These are phyloP conservation scores for Metellina segmentata DNA, from an alignment of 2,888 invertebrate species.

Conservation along the genomic window DNA sequence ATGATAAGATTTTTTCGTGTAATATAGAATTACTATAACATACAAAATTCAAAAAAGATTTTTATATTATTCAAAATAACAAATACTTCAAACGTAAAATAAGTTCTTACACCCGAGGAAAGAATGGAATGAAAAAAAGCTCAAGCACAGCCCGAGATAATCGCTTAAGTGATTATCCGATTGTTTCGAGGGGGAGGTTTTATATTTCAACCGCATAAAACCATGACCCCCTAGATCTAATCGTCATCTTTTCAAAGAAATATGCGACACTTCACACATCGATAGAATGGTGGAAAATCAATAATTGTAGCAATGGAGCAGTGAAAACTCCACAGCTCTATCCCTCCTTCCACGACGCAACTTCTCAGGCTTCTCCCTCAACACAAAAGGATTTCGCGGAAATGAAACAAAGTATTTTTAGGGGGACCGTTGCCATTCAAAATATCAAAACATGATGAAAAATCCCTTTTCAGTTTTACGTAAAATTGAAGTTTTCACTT, in stretches of 20 bases:
- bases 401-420: not conserved
- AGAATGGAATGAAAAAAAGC: not conserved
- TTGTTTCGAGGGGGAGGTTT: not conserved
- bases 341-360: not conserved
- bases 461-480: too few relatives aligned
- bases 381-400: not conserved
- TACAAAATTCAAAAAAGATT: too few relatives aligned
- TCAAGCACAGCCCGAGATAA: not conserved
- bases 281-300: constrained; percentile 14
- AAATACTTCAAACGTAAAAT: too few relatives aligned
- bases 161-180: not conserved
- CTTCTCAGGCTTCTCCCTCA: not conserved
- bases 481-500: too few relatives aligned
- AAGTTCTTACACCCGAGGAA: too few relatives aligned
- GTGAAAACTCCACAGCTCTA: not conserved
- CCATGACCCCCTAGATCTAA: constrained; percentile 2
- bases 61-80: too few relatives aligned
- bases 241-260: constrained; percentile 31
- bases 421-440: too few relatives aligned
- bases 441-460: too few relatives aligned
- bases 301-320: constrained; percentile 12
- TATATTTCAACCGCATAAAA: not conserved
- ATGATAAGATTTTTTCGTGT: too few relatives aligned
- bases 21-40: too few relatives aligned
- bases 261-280: constrained; percentile 19